Conservation (phyloP, 2,888 invertebrate species). For the Acanthoscelides obtectus region DNA sequence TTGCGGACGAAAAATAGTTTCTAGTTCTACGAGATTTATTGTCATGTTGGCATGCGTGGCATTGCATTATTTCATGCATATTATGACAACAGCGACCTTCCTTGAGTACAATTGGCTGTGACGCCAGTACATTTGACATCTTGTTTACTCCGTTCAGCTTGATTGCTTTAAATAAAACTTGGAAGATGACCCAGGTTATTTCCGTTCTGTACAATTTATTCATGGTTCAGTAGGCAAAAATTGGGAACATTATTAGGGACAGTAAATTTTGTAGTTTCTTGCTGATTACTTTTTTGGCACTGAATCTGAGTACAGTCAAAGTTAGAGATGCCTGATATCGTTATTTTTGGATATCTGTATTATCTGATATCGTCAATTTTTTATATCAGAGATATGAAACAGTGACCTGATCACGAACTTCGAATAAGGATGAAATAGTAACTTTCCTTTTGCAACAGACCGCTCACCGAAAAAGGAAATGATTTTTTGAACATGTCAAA, state of each 20-base stretch:
- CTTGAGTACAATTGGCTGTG: not conserved
- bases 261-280: no score
- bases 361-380: no score
- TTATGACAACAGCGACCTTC: not conserved
- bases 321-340: no score
- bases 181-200: not conserved
- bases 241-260: not conserved
- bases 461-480: no score
- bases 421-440: no score
- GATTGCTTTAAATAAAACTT: not conserved
- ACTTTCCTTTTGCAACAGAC: no score
- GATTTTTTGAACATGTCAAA: no score
- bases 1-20: not conserved
- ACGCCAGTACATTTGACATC: not conserved
- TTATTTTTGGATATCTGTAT: no score
- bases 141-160: not conserved
- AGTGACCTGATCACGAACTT: no score
- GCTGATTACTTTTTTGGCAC: not conserved
- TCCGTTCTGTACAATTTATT: not conserved
- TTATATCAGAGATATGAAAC: no score
- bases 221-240: not conserved
- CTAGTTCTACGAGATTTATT: not conserved
- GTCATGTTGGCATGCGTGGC: not conserved
- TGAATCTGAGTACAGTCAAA: not conserved
- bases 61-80: not conserved